These are phyloP conservation scores for Sandelia bainsii DNA, from an alignment of 2,797 vertebrate species.

Conservation along the genomic window DNA sequence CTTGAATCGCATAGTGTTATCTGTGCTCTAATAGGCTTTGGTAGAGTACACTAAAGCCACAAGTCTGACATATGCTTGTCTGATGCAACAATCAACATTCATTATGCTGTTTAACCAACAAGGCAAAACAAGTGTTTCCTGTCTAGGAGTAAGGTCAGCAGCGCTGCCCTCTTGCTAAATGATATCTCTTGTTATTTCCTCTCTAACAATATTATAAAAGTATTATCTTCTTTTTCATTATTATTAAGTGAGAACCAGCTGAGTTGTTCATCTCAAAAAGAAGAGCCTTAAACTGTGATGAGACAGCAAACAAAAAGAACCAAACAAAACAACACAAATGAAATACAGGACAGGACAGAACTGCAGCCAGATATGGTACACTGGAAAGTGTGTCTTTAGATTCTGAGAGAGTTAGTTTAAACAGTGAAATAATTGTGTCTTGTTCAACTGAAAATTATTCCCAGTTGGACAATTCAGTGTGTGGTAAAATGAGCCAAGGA, in stretches of 20 bases:
- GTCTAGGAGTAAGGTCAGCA: slow-evolving; percentile 42
- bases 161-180: neutral
- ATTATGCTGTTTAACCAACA: slow-evolving; percentile 36
- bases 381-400: neutral
- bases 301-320: neutral
- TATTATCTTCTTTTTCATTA: too few species aligned
- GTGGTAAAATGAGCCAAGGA: slow-evolving; percentile 29
- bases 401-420: neutral
- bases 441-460: slow-evolving; percentile 17
- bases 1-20: neutral
- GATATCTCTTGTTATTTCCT: slow-evolving; percentile 52
- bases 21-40: neutral
- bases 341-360: neutral
- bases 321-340: neutral
- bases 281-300: slow-evolving; percentile 16
- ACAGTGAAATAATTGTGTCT: slow-evolving; percentile 24
- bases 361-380: neutral
- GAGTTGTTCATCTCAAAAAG: slow-evolving; percentile 7
- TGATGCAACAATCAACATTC: slow-evolving; percentile 25
- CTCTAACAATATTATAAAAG: slow-evolving; percentile 27
- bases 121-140: slow-evolving; percentile 34
- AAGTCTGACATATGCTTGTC: slow-evolving; percentile 26
- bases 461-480: slow-evolving; percentile 14
- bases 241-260: too few species aligned
- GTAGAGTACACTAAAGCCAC: slow-evolving; percentile 26